These are phyloP conservation scores for Drosophila hamatofila DNA, from an alignment of 2,888 invertebrate genomes.

Conservation along the genomic window DNA sequence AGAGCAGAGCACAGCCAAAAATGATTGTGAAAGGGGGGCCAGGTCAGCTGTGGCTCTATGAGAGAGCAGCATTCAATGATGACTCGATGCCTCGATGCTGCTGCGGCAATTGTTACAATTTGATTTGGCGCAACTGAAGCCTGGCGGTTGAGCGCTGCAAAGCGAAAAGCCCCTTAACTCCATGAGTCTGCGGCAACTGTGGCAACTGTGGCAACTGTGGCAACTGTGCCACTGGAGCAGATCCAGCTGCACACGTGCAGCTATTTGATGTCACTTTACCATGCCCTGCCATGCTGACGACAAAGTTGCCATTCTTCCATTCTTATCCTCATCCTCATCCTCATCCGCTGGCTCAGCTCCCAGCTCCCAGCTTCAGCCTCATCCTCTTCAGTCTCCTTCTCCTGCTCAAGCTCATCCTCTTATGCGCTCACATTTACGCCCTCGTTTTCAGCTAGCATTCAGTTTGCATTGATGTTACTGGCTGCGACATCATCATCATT, in stretches of 20 bases:
- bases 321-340: background rate
- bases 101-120: conserved; percentile 67
- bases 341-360: conserved; percentile 6
- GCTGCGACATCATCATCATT: conserved; percentile 28
- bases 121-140: conserved; percentile 59
- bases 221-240: conserved; percentile 16
- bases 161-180: conserved; percentile 27
- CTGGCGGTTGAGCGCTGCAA: conserved; percentile 36
- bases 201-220: background rate
- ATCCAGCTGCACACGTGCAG: conserved; percentile 47
- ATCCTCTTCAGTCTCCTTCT: no score
- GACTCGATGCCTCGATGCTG: conserved; percentile 42
- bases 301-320: conserved; percentile 15
- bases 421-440: conserved; percentile 37
- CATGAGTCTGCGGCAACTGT: background rate
- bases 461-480: conserved; percentile 28
- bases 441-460: conserved; percentile 35
- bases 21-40: conserved; percentile 52
- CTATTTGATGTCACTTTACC: conserved; percentile 61
- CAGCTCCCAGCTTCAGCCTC: no score
- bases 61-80: conserved; percentile 15
- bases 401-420: background rate
- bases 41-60: conserved; percentile 53
- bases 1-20: conserved; percentile 37
- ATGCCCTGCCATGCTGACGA: conserved; percentile 29